Base-by-base conservation (phyloP, 2,888 invertebrate genomes). In the Meteorus cinctellus region DNA sequence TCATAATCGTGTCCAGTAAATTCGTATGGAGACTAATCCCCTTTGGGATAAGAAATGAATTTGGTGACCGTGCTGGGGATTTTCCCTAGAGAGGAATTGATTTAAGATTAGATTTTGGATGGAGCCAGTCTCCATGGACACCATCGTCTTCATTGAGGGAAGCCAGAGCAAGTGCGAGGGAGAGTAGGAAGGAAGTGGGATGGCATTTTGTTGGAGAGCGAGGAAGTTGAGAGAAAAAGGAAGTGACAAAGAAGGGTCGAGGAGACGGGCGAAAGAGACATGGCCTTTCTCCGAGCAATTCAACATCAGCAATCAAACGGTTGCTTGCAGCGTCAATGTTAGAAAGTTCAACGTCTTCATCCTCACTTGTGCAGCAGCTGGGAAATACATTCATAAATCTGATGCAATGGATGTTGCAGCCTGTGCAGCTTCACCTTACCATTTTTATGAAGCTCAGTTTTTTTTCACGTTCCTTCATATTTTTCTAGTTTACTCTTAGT, bases 391-490 rank as follows among this genome's bases (percentile, higher is more conserved):
- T 79, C 78, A 81, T 81, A 76, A 78, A 79, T 70, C 78, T 71
- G 59, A 80, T 83, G 84, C 82, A 82, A 83, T 84, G 83, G 79
- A 81, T 82, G 70, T 31, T 74, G 80, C 81, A 82, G 83, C 81
- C 84, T 84, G 84, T 81, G 36, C 81, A 81, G 82, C 83, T 85
- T 84, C 80, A 81, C 82, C 84, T 86, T 84, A 86, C 86, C 86
- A 86, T 62, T 60, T 31, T 75, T 36, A 51, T 36, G 34, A 63
- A 27, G n/a, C 27, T 68, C 19, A 5, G 51, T 27, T 31, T 65
- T n/a, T 31, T 8, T 36, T 73, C 65, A 14, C 71, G 31, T 16
- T 31, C 4, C n/a, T 16, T 75, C 78, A 76, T 76, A 77, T 77
- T 78, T 76, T 66, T 71, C 77, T 80, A 36, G 36, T 19, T 36